Conservation (phyloP, 2,113 vertebrate genomes). For the Phyllostomus discolor region DNA sequence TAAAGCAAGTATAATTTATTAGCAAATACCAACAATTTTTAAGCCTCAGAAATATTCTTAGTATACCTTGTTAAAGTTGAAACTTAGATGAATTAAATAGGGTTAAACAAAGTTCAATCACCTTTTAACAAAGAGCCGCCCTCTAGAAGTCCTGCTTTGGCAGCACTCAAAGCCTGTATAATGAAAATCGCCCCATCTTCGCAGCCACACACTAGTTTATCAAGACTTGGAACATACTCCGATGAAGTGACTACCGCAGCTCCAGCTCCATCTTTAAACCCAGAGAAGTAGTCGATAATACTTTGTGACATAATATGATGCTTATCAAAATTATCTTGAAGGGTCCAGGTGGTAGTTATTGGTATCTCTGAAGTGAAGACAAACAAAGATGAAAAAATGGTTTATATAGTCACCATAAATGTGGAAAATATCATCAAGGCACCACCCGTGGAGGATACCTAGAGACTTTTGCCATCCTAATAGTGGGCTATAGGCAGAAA, state of each 20-base stretch:
- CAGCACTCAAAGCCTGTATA: constrained; percentile 76
- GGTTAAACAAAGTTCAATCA: constrained; percentile 59
- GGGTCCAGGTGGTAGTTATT: constrained; percentile 74
- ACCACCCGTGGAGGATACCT: background rate
- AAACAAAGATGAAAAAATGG: background rate
- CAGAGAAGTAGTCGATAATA: constrained; percentile 72
- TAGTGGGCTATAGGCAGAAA: background rate
- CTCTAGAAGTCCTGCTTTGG: constrained; percentile 79
- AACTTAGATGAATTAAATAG: constrained; percentile 4
- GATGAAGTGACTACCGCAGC: constrained; percentile 75
- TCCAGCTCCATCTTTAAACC: constrained; percentile 38
- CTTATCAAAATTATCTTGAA: constrained; percentile 82
- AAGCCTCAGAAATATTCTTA: background rate
- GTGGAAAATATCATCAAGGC: background rate
- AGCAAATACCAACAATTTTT: background rate
- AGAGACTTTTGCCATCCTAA: background rate
- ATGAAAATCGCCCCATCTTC: constrained; percentile 83
- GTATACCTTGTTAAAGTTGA: background rate
- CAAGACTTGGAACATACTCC: constrained; percentile 78
- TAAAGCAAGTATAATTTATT: background rate
- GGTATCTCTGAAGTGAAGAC: constrained; percentile 77
- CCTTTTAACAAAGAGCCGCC: constrained; percentile 71
- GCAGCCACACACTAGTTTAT: constrained; percentile 83
- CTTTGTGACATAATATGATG: constrained; percentile 68
- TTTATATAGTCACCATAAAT: background rate